Evolutionary conservation across 2,797 vertebrate species (phyloP).

Genomic region (Euphonia xanthogaster): DNA sequence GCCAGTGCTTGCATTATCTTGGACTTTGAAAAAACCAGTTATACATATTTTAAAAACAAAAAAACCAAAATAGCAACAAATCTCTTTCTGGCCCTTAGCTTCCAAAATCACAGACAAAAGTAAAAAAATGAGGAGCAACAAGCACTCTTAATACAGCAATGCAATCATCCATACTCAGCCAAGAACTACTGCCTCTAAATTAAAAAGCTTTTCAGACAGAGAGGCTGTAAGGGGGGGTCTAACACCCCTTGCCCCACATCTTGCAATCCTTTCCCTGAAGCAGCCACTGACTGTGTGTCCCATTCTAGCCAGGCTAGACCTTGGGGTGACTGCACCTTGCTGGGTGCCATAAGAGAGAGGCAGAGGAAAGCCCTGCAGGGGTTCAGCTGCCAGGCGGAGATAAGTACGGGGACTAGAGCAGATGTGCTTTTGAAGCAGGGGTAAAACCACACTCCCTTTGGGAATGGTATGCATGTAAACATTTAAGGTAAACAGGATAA

Average conservation of each 20-base stretch:
- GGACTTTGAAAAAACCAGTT: background rate
- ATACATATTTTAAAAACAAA: background rate
- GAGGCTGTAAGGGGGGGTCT: rapidly evolving
- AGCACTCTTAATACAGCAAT: background rate
- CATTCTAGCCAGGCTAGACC: background rate
- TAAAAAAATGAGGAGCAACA: background rate
- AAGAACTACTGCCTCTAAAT: background rate
- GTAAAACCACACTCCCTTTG: background rate
- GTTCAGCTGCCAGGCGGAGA: background rate
- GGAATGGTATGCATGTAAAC: background rate
- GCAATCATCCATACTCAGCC: background rate
- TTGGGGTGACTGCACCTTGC: too few species aligned
- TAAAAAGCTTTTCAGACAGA: background rate
- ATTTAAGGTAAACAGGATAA: background rate
- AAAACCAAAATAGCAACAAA: background rate
- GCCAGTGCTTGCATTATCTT: background rate
- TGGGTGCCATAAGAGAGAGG: background rate
- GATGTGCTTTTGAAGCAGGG: rapidly evolving
- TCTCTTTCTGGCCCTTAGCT: background rate
- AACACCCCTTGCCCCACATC: background rate
- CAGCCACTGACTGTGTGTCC: rapidly evolving
- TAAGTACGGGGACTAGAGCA: background rate
- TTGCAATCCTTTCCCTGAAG: background rate
- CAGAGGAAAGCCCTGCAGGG: background rate
- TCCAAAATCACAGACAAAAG: background rate